phyloP scores from a whole-genome alignment of 1,140 invertebrate genomes.

The Streblospio benedicti region DNA sequence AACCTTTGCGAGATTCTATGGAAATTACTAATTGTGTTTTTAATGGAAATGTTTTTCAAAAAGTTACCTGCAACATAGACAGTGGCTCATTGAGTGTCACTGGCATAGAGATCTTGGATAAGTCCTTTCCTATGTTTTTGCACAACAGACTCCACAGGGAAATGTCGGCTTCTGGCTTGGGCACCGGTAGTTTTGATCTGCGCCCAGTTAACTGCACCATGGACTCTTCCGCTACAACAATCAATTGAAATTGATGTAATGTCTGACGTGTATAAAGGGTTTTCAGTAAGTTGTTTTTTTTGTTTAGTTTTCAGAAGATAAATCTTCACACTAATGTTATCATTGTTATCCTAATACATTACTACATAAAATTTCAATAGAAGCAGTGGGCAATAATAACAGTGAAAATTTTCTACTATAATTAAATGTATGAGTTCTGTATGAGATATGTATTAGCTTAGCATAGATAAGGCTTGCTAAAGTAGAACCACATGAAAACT shows the following conservation, averaged over 20 bases:
- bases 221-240: constrained; percentile 5
- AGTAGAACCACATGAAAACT: no score
- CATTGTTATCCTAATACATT: no score
- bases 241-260: neutral
- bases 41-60: neutral
- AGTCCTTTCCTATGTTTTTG: constrained; percentile 97
- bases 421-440: no score
- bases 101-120: constrained; percentile 99
- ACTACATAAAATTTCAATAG: no score
- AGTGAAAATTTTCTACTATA: no score
- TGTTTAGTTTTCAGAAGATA: no score
- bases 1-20: neutral
- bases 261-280: neutral
- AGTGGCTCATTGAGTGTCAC: constrained; percentile 88
- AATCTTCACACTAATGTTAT: no score
- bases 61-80: constrained; percentile 72
- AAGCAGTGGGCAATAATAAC: no score
- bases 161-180: constrained; percentile 88
- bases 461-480: no score
- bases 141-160: constrained; percentile 98
- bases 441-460: no score
- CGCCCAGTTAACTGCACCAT: constrained; percentile 52
- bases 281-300: no score
- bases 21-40: neutral
- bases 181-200: constrained; percentile 60